These are phyloP conservation scores for Phalacrocorax pelagicus DNA, from an alignment of 2,113 vertebrate genomes.

Conservation along the genomic window DNA sequence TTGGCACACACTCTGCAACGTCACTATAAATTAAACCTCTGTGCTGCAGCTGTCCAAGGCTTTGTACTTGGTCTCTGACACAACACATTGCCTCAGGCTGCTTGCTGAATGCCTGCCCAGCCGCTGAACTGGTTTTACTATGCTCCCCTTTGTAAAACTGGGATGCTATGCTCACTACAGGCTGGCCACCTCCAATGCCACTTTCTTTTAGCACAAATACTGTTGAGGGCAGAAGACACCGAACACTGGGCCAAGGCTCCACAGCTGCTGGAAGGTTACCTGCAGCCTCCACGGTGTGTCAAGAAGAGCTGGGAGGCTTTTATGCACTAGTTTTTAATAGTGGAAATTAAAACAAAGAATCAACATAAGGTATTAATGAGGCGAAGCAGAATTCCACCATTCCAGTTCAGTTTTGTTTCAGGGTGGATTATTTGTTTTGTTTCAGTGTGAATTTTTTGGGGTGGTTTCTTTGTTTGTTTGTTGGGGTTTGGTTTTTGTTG, in stretches of 20 bases:
- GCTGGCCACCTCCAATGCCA: neutral
- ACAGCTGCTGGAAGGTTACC: neutral
- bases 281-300: neutral
- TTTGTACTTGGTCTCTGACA: conserved; percentile 15
- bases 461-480: no score
- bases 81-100: neutral
- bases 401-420: neutral
- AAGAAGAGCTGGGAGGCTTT: neutral
- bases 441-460: neutral
- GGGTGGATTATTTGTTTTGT: neutral
- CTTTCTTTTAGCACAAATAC: neutral
- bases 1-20: neutral
- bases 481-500: no score
- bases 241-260: neutral
- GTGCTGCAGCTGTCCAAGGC: conserved; percentile 43
- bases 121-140: neutral
- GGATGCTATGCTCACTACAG: neutral
- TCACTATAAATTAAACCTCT: conserved; percentile 43
- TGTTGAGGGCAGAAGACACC: rapidly evolving
- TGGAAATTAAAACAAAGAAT: neutral
- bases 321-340: neutral
- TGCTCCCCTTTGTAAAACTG: neutral
- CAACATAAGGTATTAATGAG: neutral
- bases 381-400: neutral
- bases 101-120: neutral